A percentile compares a stretch with the other conserved stretches of the same genome.
Evolutionary conservation across 2,797 vertebrate species (phyloP).

Genomic region (Spinus olivaceus): DNA sequence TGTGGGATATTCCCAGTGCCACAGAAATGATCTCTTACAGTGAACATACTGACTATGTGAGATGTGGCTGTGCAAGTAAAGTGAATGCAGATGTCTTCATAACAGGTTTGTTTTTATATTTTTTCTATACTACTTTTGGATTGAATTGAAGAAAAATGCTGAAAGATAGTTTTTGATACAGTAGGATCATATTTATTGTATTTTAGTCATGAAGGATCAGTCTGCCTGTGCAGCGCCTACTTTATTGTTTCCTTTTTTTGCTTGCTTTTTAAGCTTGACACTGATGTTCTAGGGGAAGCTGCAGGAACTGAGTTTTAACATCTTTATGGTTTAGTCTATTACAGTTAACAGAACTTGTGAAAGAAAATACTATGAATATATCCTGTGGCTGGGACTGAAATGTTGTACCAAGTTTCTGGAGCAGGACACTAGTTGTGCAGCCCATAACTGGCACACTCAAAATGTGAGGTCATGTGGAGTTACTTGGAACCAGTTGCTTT

Average conservation of each 20-base stretch:
- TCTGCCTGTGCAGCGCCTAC: not conserved
- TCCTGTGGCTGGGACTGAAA: not conserved
- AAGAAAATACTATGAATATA: not conserved
- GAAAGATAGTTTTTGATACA: not conserved
- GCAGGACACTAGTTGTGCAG: not conserved
- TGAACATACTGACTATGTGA: constrained; percentile 93
- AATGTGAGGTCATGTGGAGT: not conserved
- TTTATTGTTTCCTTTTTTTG: not conserved
- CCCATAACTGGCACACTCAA: not conserved
- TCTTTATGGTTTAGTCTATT: not conserved
- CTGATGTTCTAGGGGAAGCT: not conserved
- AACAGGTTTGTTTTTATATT: constrained; percentile 80
- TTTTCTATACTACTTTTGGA: not conserved
- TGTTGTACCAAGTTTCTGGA: not conserved
- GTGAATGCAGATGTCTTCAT: constrained; percentile 90
- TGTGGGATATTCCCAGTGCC: constrained; percentile 92
- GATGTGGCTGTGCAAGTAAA: constrained; percentile 88
- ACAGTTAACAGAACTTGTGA: not conserved
- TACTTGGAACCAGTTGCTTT: not conserved
- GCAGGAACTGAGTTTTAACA: not conserved
- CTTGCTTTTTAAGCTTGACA: not conserved
- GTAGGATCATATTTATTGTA: not conserved
- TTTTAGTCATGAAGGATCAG: not conserved
- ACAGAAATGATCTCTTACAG: constrained; percentile 79
- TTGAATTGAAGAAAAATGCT: not conserved